Base-by-base conservation (phyloP, 2,888 invertebrate genomes). In the Bursaphelenchus okinawaensis region DNA sequence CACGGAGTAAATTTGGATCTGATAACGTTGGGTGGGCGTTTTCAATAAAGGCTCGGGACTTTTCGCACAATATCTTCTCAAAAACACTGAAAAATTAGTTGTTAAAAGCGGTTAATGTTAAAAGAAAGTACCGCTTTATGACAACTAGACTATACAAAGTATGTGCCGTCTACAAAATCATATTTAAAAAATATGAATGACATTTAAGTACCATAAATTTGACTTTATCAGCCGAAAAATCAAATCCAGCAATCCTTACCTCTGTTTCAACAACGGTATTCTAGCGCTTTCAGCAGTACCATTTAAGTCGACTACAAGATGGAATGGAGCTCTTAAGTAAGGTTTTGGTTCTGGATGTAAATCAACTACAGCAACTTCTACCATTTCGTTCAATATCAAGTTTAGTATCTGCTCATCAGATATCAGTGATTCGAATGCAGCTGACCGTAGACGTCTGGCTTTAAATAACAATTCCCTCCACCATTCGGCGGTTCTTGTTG, bases 31-130 rank as follows among this genome's bases (percentile, higher is more conserved):
- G 70, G 40, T 66, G 56, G 19, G 68, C 68, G 23, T 23, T 31
- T 28, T 68, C 71, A 22, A 71, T 23, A 29, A 65, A 68, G 20
- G 69, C 66, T n/a, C 58, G 24, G 26, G 55, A 51, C 27, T 65
- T 67, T 12, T 71, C 54, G 27, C 69, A 27, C 6, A 68, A 52
- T 2, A 66, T n/a, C 0, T 69, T n/a, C 23, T 66, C 61, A 50
- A 60, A 66, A 20, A 23, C 54, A 20, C 66, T 65, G 29, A 54
- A 65, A 68, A 60, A 57, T 8, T 20, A 16, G 7, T 7, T 20
- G 16, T 19, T 27, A 40, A 8, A 9, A 50, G 50, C 7, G 19
- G 7, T 7, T 8, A 7, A n/a, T 7, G 26, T n/a, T 8, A 16
- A 19, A n/a, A 7, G 9, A 56, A n/a, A n/a, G n/a, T n/a, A n/a